Evolutionary conservation across 2,113 vertebrate genomes (phyloP).

Genomic region (Hyperoodon ampullatus): DNA sequence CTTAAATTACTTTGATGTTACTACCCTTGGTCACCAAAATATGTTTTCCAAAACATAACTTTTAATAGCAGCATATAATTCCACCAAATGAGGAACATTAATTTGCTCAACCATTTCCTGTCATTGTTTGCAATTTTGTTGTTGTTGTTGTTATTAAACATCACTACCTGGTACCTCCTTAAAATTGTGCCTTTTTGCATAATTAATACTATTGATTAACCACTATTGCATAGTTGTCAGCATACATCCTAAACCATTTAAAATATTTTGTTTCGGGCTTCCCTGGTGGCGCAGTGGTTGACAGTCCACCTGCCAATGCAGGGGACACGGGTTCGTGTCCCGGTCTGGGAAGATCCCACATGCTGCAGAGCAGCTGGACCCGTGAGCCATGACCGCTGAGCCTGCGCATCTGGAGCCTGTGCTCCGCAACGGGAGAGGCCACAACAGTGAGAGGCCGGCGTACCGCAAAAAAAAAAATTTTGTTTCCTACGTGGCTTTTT

Average conservation of each 20-base stretch:
- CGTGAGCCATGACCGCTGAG: too few species aligned
- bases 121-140: neutral
- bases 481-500: neutral
- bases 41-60: neutral
- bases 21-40: neutral
- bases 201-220: neutral
- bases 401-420: too few species aligned
- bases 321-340: too few species aligned
- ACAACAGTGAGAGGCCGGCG: too few species aligned
- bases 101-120: neutral
- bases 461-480: neutral
- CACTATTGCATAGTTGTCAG: neutral
- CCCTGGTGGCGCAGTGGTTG: too few species aligned
- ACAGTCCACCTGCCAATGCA: too few species aligned
- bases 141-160: neutral
- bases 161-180: neutral
- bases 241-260: slow-evolving; percentile 5
- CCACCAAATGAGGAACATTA: neutral
- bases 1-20: slow-evolving; percentile 4
- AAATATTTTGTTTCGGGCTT: neutral
- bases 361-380: too few species aligned
- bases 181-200: neutral
- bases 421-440: too few species aligned
- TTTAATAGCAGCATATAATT: neutral
- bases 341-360: too few species aligned